phyloP scores from a whole-genome alignment of 2,113 vertebrate species.

The Macquaria ambigua region DNA sequence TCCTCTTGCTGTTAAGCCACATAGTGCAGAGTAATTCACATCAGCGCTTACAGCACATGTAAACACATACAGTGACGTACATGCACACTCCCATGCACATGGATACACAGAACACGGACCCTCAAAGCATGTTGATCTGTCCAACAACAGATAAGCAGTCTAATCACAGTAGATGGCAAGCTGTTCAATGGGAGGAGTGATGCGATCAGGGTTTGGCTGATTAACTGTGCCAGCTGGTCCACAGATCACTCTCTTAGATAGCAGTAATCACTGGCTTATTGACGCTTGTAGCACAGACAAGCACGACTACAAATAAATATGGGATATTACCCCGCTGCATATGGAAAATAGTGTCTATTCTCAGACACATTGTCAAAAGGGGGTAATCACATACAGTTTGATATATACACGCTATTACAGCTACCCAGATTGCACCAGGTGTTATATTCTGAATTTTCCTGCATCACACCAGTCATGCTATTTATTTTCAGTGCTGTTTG shows the following conservation, averaged over 20 bases:
- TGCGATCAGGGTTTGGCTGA: conserved; percentile 71
- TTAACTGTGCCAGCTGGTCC: conserved; percentile 72
- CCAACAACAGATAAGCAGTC: conserved; percentile 67
- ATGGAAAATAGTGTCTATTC: conserved; percentile 23
- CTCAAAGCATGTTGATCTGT: conserved; percentile 22
- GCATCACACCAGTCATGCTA: background rate
- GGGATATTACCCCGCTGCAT: conserved; percentile 15
- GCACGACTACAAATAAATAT: conserved; percentile 48
- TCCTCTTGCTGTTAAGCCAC: conserved; percentile 7
- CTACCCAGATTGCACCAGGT: conserved; percentile 15
- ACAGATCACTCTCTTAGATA: conserved; percentile 68
- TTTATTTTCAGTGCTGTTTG: background rate
- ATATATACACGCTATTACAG: background rate
- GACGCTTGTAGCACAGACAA: conserved; percentile 50
- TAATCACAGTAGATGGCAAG: conserved; percentile 72
- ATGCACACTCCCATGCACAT: background rate
- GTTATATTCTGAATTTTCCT: conserved; percentile 9
- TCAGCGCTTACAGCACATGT: background rate
- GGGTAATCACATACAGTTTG: conserved; percentile 5
- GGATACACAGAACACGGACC: conserved; percentile 8
- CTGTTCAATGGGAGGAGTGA: conserved; percentile 68
- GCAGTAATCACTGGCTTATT: conserved; percentile 72
- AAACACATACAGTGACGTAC: background rate
- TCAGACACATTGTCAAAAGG: conserved; percentile 22
- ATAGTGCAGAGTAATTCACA: conserved; percentile 25